These are phyloP conservation scores for Otus sunia DNA, from an alignment of 2,113 vertebrate species.

Conservation along the genomic window DNA sequence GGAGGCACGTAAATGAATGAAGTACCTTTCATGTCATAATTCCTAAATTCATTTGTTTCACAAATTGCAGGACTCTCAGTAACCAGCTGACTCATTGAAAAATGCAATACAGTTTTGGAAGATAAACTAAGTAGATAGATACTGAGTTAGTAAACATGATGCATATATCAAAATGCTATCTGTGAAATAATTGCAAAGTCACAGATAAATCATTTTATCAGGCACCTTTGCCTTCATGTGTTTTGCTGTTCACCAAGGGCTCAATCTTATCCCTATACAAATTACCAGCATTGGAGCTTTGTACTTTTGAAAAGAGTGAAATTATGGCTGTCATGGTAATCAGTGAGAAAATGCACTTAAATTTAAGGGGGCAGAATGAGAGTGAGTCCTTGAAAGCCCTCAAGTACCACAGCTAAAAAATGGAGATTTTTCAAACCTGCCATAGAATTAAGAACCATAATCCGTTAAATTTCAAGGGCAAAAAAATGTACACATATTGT, in stretches of 20 bases:
- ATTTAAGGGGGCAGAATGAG: not conserved
- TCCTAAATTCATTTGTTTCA: not conserved
- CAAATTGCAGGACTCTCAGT: not conserved
- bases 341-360: not conserved
- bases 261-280: not conserved
- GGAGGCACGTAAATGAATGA: not conserved
- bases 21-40: slow-evolving; percentile 4
- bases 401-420: not conserved
- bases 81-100: slow-evolving; percentile 7
- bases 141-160: not conserved
- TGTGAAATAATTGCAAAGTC: not conserved
- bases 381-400: not conserved
- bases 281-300: not conserved
- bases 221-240: slow-evolving; percentile 5
- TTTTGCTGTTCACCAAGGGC: not conserved
- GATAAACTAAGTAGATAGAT: not conserved
- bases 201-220: slow-evolving; percentile 18
- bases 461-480: not conserved
- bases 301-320: slow-evolving; percentile 4
- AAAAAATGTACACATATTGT: not conserved
- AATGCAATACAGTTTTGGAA: not conserved
- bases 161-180: slow-evolving; percentile 2
- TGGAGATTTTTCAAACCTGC: not conserved
- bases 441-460: not conserved
- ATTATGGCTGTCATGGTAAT: not conserved